Percentiles rank a stretch among this genome's conserved stretches.
Evolutionary conservation across 2,797 vertebrate genomes (phyloP).

Genomic region (Huso huso): DNA sequence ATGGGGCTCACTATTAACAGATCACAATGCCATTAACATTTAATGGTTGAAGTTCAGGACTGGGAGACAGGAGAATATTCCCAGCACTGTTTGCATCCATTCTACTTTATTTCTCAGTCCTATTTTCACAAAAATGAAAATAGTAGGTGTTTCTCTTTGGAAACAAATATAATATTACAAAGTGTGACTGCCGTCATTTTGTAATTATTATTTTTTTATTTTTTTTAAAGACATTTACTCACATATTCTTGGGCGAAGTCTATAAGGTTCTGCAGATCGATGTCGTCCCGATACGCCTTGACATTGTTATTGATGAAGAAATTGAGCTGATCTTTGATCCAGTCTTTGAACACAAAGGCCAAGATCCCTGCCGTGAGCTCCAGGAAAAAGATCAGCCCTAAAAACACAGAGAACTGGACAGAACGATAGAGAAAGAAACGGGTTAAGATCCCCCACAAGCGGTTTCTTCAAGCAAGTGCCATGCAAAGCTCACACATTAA

Average conservation of each 20-base stretch:
- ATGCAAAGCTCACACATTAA: too few relatives aligned
- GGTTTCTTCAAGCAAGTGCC: neutral
- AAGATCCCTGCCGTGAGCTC: conserved; percentile 84
- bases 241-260: conserved; percentile 93
- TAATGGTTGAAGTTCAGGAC: too few relatives aligned
- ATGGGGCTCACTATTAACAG: too few relatives aligned
- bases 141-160: too few relatives aligned
- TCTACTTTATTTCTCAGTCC: too few relatives aligned
- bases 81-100: too few relatives aligned
- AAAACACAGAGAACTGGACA: conserved; percentile 81
- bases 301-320: conserved; percentile 91
- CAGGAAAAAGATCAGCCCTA: conserved; percentile 89
- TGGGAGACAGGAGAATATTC: too few relatives aligned
- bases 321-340: conserved; percentile 93
- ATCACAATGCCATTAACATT: too few relatives aligned
- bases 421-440: neutral
- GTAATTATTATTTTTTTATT: too few relatives aligned
- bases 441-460: neutral
- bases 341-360: conserved; percentile 89
- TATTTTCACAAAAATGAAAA: too few relatives aligned
- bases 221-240: conserved; percentile 42
- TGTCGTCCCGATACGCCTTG: conserved; percentile 90
- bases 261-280: conserved; percentile 90
- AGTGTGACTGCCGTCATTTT: too few relatives aligned
- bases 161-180: too few relatives aligned